Base-by-base conservation (phyloP, 1,140 invertebrate species). In the Ceratina australensis region DNA sequence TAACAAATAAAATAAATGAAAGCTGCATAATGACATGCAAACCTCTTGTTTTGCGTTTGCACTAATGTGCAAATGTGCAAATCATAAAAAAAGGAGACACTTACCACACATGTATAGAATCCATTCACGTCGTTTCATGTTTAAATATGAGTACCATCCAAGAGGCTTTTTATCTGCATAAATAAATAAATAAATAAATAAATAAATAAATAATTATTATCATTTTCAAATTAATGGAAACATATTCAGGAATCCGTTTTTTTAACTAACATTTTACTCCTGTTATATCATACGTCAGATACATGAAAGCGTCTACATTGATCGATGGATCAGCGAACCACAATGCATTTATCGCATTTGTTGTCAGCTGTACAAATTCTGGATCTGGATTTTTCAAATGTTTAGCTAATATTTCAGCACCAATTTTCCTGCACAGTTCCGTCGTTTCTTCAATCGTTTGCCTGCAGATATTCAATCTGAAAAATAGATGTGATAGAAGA, bases 371-470 rank as follows among this genome's bases (percentile, higher is more conserved):
- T 4, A 52, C 0, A 64, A 84, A 87, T 22, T 84, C 24, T 0
- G 52, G 15, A 1, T 33, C 13, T 1, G 28, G 60, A 1, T 86
- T 15, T 24, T 72, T 49, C 24, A 90, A 72, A 22, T 81, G 24
- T 28, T 82, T 79, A 3, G 3, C 22, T 0, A 80, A 66, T 15
- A 89, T 65, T 16, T 88, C 65, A 0, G 75, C 13, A 0, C 20
- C 8, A 1, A 89, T 22, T 64, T n/a, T 76, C 57, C n/a, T 18
- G 42, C 88, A 88, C 13, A 90, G 54, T 69, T 84, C 67, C 0
- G 74, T 83, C 2, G 89, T 90, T 78, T 89, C 89, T 3, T 13
- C 33, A 24, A 68, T 81, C 1, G 73, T 86, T 65, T 86, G 84
- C 4, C 88, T 87, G 49, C 88, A 89, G 15, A 90, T 61, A 12